Evolutionary conservation across 2,113 vertebrate genomes (phyloP).

Genomic region (Columba livia): DNA sequence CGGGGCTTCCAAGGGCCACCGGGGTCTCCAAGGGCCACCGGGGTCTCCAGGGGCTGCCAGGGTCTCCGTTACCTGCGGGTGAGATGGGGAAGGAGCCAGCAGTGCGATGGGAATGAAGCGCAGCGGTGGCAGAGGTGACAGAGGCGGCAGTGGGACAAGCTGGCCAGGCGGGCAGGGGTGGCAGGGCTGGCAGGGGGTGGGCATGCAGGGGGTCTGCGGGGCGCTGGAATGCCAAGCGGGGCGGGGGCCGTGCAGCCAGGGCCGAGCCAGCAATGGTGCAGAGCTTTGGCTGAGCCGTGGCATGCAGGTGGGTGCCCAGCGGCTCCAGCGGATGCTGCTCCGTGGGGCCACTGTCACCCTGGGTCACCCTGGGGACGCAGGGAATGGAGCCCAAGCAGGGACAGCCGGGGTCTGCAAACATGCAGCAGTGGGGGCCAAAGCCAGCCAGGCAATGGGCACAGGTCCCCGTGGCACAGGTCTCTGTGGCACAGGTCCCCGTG

Average conservation of each 20-base stretch:
- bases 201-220: not conserved
- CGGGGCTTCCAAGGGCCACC: not conserved
- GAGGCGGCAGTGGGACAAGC: rapidly evolving
- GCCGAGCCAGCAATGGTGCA: not conserved
- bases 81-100: not conserved
- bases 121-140: not conserved
- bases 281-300: not conserved
- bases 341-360: not conserved
- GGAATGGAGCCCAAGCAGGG: rapidly evolving
- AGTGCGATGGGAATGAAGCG: rapidly evolving
- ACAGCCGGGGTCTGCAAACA: not conserved
- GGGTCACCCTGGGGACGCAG: not conserved
- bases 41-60: not conserved
- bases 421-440: not conserved
- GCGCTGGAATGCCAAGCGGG: not conserved
- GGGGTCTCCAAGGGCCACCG: not conserved
- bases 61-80: not conserved
- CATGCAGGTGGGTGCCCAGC: rapidly evolving
- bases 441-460: not conserved
- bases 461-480: not conserved
- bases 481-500: not conserved
- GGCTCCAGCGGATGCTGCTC: not conserved
- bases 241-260: too few species aligned
- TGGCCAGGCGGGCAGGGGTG: not conserved
- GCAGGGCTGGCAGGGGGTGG: not conserved